These are phyloP conservation scores for Cliona cf. orientalis DNA, from an alignment of 37 sponge, comb jelly and placozoan genomes.

Conservation along the genomic window DNA sequence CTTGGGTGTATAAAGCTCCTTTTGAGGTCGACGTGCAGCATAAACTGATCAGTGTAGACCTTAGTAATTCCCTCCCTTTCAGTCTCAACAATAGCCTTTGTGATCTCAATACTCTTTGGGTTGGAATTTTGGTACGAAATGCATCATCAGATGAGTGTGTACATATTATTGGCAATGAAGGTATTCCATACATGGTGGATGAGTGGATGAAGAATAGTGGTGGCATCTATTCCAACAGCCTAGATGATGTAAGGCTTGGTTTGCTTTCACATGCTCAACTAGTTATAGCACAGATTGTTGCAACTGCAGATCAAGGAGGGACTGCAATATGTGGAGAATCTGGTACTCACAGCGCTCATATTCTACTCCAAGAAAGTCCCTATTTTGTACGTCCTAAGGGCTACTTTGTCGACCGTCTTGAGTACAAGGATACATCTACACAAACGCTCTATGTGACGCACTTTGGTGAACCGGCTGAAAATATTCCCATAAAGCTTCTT, in stretches of 20 bases:
- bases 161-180: neutral
- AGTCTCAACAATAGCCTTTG: neutral
- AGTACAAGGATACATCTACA: neutral
- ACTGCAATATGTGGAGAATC: neutral
- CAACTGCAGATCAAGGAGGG: neutral
- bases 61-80: slow-evolving; percentile 40
- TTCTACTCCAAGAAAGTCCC: slow-evolving; percentile 26
- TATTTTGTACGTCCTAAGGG: slow-evolving; percentile 29
- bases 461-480: slow-evolving; percentile 17
- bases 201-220: slow-evolving; percentile 3
- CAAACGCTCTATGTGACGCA: slow-evolving; percentile 10
- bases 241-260: neutral
- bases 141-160: neutral
- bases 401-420: slow-evolving; percentile 23
- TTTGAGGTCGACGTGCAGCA: slow-evolving; percentile 21
- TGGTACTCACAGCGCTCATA: neutral
- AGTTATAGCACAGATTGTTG: slow-evolving; percentile 1
- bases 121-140: neutral
- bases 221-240: slow-evolving; percentile 4
- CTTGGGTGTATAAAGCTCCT: slow-evolving; percentile 46
- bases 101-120: slow-evolving; percentile 11
- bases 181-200: slow-evolving; percentile 18
- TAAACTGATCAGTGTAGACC: slow-evolving; percentile 11
- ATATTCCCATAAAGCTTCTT: neutral
- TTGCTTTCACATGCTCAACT: neutral